A percentile compares a stretch with the other conserved stretches of the same genome.
phyloP scores from a whole-genome alignment of 2,797 vertebrate genomes.

The Pyrocephalus nanus region DNA sequence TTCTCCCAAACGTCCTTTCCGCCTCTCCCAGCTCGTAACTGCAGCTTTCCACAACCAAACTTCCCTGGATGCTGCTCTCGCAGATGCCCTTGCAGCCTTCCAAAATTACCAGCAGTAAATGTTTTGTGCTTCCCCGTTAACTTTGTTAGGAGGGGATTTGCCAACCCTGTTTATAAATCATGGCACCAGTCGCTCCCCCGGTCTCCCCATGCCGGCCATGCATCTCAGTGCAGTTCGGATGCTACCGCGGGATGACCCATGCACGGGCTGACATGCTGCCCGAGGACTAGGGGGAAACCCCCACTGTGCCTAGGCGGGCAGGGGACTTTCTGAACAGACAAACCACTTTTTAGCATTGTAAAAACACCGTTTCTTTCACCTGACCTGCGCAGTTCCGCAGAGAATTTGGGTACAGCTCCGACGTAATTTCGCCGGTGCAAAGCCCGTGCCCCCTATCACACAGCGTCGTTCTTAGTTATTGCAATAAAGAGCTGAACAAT shows the following conservation, averaged over 20 bases:
- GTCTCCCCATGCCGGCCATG: constrained; percentile 28
- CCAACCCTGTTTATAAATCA: constrained; percentile 43
- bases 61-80: neutral
- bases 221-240: neutral
- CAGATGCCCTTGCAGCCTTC: neutral
- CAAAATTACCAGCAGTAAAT: neutral
- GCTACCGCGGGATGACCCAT: neutral
- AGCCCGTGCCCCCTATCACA: constrained; percentile 54
- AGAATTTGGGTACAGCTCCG: accelerated
- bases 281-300: neutral
- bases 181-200: neutral
- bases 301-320: constrained; percentile 59
- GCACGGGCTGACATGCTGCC: constrained; percentile 38
- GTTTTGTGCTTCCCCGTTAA: neutral
- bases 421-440: neutral
- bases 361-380: neutral
- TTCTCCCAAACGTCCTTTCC: neutral
- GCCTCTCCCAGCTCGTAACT: neutral
- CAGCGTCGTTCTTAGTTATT: constrained; percentile 19
- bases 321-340: constrained; percentile 35
- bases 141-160: neutral
- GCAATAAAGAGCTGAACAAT: constrained; percentile 67
- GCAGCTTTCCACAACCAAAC: neutral
- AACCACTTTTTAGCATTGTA: neutral
- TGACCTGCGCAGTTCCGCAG: neutral